Evolutionary conservation across 2,797 vertebrate genomes (phyloP).

Genomic region (Acrossocheilus fasciatus): DNA sequence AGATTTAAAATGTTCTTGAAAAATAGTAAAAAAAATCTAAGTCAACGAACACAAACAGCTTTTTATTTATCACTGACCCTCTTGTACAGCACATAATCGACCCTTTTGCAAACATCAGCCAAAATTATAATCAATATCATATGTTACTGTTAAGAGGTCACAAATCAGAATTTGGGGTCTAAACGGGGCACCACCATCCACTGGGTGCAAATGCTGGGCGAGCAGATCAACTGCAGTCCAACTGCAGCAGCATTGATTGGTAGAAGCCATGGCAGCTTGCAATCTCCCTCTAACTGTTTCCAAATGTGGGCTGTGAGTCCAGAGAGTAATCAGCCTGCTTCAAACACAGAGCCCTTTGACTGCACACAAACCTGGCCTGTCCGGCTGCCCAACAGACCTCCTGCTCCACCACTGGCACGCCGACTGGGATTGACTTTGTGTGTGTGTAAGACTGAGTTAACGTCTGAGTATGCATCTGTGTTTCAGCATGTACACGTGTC

Average conservation of each 20-base stretch:
- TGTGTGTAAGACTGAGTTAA: constrained; percentile 26
- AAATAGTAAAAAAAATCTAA: background rate
- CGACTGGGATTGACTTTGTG: background rate
- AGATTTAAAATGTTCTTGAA: background rate
- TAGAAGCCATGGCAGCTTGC: constrained; percentile 26
- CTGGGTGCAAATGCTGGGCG: background rate
- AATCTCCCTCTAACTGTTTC: constrained; percentile 74
- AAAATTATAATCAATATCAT: background rate
- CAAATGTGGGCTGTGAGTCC: constrained; percentile 64
- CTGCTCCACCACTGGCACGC: constrained; percentile 61
- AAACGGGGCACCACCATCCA: background rate
- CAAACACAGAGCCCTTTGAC: constrained; percentile 69
- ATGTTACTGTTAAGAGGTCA: background rate
- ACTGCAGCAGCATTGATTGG: constrained; percentile 20
- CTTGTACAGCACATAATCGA: background rate
- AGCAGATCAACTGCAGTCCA: too few relatives aligned
- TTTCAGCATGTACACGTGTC: constrained; percentile 10
- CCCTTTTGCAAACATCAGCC: background rate
- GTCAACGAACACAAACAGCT: background rate
- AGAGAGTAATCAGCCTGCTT: constrained; percentile 63
- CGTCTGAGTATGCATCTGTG: constrained; percentile 24
- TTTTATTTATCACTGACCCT: background rate
- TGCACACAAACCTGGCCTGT: constrained; percentile 51
- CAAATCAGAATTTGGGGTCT: background rate
- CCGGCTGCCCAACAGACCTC: constrained; percentile 52